Evolutionary conservation across 2,797 vertebrate genomes (phyloP).

Genomic region (Acipenser transmontanus): DNA sequence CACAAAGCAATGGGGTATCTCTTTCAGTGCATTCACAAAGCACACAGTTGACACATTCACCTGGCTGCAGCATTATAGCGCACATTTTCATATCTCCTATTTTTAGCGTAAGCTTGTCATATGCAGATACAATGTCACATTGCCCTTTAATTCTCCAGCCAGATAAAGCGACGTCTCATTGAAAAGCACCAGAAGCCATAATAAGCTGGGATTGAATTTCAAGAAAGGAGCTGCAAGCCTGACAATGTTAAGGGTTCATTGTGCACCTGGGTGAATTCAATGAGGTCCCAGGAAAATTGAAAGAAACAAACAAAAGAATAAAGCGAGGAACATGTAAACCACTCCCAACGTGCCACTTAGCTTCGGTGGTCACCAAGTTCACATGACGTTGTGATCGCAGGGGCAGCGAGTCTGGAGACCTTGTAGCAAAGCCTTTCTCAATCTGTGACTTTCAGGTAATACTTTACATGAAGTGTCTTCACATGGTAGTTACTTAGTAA

Average conservation of each 20-base stretch:
- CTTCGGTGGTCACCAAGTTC: slow-evolving; percentile 16
- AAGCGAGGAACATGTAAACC: no score
- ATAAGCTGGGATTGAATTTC: slow-evolving; percentile 53
- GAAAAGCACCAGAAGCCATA: slow-evolving; percentile 54
- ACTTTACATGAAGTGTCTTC: no score
- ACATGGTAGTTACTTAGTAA: no score
- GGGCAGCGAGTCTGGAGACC: no score
- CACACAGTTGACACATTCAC: not conserved
- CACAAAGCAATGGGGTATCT: not conserved
- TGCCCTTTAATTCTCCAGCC: slow-evolving; percentile 51
- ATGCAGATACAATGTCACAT: slow-evolving; percentile 39
- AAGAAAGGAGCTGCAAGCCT: slow-evolving; percentile 51
- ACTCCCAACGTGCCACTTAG: no score
- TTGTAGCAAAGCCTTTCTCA: no score
- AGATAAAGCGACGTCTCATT: slow-evolving; percentile 48
- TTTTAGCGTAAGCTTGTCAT: slow-evolving; percentile 23
- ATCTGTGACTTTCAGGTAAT: no score
- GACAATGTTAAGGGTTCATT: slow-evolving; percentile 42
- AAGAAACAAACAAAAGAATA: slow-evolving; percentile 33
- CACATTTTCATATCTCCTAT: slow-evolving; percentile 20
- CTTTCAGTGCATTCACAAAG: not conserved
- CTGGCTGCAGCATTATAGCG: slow-evolving; percentile 17
- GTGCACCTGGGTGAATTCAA: slow-evolving; percentile 26
- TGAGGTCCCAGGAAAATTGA: slow-evolving; percentile 15
- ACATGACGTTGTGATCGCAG: no score